Evolutionary conservation across 2,888 invertebrate species (phyloP).

Genomic region (Charanyca ferruginea): DNA sequence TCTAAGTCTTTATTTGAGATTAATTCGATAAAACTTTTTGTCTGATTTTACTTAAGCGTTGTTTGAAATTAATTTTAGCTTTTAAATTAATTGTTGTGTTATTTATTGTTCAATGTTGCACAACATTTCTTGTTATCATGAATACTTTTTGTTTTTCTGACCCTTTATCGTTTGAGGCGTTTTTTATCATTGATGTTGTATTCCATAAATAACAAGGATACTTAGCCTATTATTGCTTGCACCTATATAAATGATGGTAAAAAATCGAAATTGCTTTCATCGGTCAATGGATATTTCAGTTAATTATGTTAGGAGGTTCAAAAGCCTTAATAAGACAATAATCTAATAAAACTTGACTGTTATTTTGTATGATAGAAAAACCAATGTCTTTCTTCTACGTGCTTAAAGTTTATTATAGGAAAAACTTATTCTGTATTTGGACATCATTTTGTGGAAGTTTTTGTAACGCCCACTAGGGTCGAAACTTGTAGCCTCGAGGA

Average conservation of each 20-base stretch:
- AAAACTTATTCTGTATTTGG: constrained; percentile 32
- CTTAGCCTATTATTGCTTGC: too few relatives aligned
- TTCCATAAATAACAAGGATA: too few relatives aligned
- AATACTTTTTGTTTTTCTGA: neutral
- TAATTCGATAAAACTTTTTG: constrained; percentile 37
- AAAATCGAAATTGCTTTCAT: too few relatives aligned
- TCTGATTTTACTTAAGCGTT: constrained; percentile 33
- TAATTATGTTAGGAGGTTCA: neutral
- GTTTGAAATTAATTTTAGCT: constrained; percentile 30
- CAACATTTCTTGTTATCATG: neutral
- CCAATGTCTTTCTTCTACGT: constrained; percentile 4
- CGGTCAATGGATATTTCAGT: too few relatives aligned
- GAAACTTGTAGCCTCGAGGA: constrained; percentile 29
- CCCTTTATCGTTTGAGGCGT: too few relatives aligned
- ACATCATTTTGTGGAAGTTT: constrained; percentile 41
- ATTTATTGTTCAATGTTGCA: neutral
- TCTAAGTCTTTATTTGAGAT: constrained; percentile 41
- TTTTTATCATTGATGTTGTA: too few relatives aligned
- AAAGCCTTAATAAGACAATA: neutral
- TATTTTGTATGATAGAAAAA: neutral
- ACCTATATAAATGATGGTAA: too few relatives aligned
- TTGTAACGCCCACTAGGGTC: constrained; percentile 20
- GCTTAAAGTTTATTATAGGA: constrained; percentile 28
- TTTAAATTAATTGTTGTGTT: constrained; percentile 14
- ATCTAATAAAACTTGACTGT: neutral